phyloP scores from a whole-genome alignment of 1,140 invertebrate species.

The Pachyrhynchus sulphureomaculatus region DNA sequence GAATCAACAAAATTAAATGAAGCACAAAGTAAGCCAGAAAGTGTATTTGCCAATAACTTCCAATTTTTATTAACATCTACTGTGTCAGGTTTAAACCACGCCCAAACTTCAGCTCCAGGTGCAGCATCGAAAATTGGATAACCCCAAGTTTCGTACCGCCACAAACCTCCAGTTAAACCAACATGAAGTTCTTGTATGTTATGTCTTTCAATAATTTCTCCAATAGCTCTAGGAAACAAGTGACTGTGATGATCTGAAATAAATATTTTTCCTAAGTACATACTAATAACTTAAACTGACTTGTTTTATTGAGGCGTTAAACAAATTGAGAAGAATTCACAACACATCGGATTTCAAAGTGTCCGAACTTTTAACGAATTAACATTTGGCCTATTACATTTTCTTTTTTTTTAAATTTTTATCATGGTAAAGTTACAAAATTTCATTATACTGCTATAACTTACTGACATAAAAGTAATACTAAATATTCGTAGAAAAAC shows the following conservation, averaged over 20 bases:
- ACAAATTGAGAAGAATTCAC: too few relatives aligned
- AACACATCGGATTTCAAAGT: too few relatives aligned
- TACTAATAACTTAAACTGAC: too few relatives aligned
- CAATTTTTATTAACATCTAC: conserved; percentile 75
- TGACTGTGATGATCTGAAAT: conserved; percentile 76
- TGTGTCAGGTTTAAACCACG: conserved; percentile 75
- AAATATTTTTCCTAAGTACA: too few relatives aligned
- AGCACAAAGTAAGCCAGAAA: conserved; percentile 93
- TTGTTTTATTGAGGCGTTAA: too few relatives aligned
- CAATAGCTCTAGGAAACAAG: conserved; percentile 86
- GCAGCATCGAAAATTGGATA: conserved; percentile 85
- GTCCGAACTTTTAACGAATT: too few relatives aligned
- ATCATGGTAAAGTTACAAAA: too few relatives aligned
- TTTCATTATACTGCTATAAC: too few relatives aligned
- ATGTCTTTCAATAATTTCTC: conserved; percentile 85
- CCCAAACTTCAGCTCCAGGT: conserved; percentile 89
- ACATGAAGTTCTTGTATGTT: conserved; percentile 89
- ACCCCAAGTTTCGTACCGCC: conserved; percentile 92
- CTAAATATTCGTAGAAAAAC: too few relatives aligned
- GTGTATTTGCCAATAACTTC: conserved; percentile 82
- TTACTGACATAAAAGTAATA: too few relatives aligned
- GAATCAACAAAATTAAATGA: conserved; percentile 94
- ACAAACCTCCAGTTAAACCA: conserved; percentile 88
- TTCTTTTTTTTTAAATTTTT: too few relatives aligned
- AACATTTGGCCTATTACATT: too few relatives aligned